A percentile compares a stretch with the other conserved stretches of the same genome.
phyloP scores from a whole-genome alignment of 2,888 invertebrate species.

The Mesochorus sp. region DNA sequence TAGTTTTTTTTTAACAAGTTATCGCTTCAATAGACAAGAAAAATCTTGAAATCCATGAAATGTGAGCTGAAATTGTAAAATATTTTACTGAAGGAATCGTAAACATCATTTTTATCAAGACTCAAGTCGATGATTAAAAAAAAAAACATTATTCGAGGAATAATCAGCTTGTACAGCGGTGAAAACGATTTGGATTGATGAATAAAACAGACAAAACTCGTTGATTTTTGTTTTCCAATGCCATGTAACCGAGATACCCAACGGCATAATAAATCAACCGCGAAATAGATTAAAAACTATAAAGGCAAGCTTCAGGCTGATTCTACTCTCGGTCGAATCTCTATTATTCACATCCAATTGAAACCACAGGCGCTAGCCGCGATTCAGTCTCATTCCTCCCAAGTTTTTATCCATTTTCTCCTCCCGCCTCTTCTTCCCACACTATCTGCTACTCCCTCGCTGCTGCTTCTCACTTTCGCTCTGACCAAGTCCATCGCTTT shows the following conservation, averaged over 20 bases:
- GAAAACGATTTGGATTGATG: not conserved
- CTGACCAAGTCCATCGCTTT: constrained; percentile 28
- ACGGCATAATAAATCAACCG: constrained; percentile 72
- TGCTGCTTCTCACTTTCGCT: too few relatives aligned
- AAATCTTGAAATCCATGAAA: too few relatives aligned
- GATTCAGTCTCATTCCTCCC: constrained; percentile 40
- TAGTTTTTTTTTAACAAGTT: too few relatives aligned
- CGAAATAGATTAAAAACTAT: constrained; percentile 77
- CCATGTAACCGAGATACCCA: constrained; percentile 45
- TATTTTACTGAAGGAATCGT: too few relatives aligned
- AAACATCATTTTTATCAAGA: too few relatives aligned
- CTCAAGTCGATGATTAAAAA: too few relatives aligned
- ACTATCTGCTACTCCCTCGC: too few relatives aligned
- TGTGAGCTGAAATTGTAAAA: too few relatives aligned
- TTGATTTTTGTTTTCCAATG: not conserved
- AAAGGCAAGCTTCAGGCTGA: constrained; percentile 69
- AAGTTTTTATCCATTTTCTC: constrained; percentile 16
- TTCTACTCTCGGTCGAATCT: constrained; percentile 66
- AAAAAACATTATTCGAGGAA: too few relatives aligned
- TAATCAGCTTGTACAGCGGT: not conserved
- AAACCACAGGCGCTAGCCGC: constrained; percentile 67
- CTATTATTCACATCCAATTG: constrained; percentile 79
- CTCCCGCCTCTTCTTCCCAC: not conserved
- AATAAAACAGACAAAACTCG: not conserved
- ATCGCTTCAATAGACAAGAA: too few relatives aligned